Conservation (phyloP, 2,888 invertebrate genomes). For the Dolomedes plantarius region DNA sequence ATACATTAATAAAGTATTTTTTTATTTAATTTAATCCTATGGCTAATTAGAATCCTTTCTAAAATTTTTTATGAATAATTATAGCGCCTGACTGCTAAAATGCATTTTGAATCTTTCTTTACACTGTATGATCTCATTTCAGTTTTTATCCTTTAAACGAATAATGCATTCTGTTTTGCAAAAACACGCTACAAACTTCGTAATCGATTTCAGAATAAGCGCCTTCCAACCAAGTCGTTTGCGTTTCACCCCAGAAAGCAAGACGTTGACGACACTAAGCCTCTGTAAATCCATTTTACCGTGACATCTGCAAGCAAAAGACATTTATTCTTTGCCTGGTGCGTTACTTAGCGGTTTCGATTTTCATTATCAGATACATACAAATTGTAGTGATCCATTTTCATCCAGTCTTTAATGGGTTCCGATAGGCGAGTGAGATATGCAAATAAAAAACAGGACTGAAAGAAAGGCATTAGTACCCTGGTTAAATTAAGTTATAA, state of each 20-base stretch:
- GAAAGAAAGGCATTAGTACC: too few relatives aligned
- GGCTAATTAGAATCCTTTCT: too few relatives aligned
- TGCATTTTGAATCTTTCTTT: too few relatives aligned
- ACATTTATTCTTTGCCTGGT: not conserved
- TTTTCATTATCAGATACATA: slow-evolving; percentile 1
- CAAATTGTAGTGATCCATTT: not conserved
- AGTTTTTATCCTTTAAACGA: too few relatives aligned
- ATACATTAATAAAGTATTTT: too few relatives aligned
- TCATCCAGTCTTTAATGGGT: not conserved
- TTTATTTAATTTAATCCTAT: too few relatives aligned
- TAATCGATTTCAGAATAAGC: not conserved
- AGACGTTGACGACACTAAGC: not conserved
- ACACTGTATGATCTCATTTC: too few relatives aligned
- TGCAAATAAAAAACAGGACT: too few relatives aligned
- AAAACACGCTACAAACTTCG: not conserved
- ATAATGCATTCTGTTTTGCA: too few relatives aligned
- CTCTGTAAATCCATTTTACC: not conserved
- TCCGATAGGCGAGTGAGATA: not conserved
- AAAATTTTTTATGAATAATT: too few relatives aligned
- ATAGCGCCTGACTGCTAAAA: too few relatives aligned
- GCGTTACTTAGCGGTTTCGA: not conserved
- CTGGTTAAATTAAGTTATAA: too few relatives aligned
- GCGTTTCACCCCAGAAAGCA: not conserved
- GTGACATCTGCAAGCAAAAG: not conserved
- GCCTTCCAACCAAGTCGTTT: not conserved